phyloP scores from a whole-genome alignment of 2,888 invertebrate genomes.

The Amblyjoppa proteus region DNA sequence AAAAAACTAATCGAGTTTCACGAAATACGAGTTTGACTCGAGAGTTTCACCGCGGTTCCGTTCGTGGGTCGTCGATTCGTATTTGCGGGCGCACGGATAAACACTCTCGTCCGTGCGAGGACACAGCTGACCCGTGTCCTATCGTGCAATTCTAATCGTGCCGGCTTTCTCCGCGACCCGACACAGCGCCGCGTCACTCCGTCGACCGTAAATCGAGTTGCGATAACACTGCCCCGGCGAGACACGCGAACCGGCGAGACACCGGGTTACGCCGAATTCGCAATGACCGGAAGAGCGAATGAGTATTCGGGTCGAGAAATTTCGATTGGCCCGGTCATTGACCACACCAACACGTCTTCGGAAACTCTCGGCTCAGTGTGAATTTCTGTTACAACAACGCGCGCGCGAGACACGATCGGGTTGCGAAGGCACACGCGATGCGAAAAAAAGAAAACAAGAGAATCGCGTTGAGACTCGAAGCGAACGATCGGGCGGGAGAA shows the following conservation, averaged over 20 bases:
- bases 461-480: conserved; percentile 28
- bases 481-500: conserved; percentile 59
- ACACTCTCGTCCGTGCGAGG: not conserved
- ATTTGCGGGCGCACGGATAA: not conserved
- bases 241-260: not conserved
- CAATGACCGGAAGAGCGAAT: not conserved
- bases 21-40: conserved; percentile 22
- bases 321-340: too few relatives aligned
- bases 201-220: conserved; percentile 1
- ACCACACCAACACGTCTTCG: too few relatives aligned
- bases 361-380: too few relatives aligned
- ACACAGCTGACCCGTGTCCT: conserved; percentile 37
- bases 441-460: conserved; percentile 25
- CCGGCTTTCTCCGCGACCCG: conserved; percentile 32
- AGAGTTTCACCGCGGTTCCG: not conserved
- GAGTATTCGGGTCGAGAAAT: too few relatives aligned
- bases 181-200: not conserved
- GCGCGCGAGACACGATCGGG: not conserved
- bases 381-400: too few relatives aligned
- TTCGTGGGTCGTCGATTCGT: not conserved
- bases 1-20: not conserved
- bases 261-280: conserved; percentile 3
- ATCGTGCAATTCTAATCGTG: conserved; percentile 21
- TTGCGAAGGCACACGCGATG: conserved; percentile 30
- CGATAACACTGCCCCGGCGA: conserved; percentile 12